phyloP scores from a whole-genome alignment of 1,140 invertebrate species.

The Ceratina australensis region DNA sequence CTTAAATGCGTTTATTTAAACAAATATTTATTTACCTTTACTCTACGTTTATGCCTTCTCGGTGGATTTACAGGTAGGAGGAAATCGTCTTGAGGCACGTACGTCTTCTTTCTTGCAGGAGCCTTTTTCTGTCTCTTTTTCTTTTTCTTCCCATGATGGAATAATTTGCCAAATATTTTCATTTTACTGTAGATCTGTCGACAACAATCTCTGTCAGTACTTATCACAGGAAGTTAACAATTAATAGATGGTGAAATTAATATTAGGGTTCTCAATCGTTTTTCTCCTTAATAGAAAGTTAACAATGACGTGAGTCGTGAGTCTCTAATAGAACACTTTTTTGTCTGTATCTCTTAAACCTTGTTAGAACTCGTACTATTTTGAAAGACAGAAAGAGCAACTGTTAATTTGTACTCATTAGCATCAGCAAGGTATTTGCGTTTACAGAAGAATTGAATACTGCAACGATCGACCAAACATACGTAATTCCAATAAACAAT shows the following conservation, averaged over 20 bases:
- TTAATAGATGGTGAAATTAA: neutral
- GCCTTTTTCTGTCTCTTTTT: slow-evolving; percentile 4
- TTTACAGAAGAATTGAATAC: neutral
- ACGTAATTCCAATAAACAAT: neutral
- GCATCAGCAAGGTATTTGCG: neutral
- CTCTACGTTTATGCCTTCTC: slow-evolving; percentile 12
- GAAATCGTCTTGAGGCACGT: slow-evolving; percentile 9
- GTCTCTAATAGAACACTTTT: neutral
- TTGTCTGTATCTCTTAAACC: neutral
- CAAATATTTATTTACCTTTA: slow-evolving; percentile 15
- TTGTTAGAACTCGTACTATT: neutral
- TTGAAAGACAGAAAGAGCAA: neutral
- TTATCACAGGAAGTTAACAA: neutral
- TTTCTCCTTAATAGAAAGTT: neutral
- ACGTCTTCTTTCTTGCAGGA: neutral
- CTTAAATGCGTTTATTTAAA: too few relatives aligned
- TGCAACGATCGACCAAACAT: neutral
- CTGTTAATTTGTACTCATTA: neutral
- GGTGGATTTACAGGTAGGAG: slow-evolving; percentile 14
- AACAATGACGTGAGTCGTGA: neutral
- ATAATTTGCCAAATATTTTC: slow-evolving; percentile 28
- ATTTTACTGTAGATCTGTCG: neutral
- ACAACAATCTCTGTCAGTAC: neutral
- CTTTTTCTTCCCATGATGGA: slow-evolving; percentile 12
- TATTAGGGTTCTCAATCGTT: neutral